Conservation (phyloP, 2,797 vertebrate species). For the Manis pentadactyla region DNA sequence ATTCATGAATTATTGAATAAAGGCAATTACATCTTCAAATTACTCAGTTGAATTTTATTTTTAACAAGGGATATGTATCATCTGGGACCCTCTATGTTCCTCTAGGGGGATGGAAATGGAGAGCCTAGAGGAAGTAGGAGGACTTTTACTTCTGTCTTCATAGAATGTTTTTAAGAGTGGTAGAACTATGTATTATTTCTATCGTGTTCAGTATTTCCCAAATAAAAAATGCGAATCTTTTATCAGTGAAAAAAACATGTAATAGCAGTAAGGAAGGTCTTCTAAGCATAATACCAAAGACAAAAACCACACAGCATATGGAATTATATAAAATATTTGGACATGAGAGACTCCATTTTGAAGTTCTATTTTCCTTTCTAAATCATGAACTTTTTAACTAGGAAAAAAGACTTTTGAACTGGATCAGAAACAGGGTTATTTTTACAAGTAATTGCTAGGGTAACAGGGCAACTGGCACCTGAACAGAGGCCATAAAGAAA, state of each 20-base stretch:
- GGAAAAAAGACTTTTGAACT: too few species aligned
- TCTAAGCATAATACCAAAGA: not conserved
- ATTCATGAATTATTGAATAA: not conserved
- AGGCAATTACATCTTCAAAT: not conserved
- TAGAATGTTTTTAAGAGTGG: not conserved
- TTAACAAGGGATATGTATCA: not conserved
- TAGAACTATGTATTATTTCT: not conserved
- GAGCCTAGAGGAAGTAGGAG: not conserved
- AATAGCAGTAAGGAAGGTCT: not conserved
- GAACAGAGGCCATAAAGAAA: too few species aligned
- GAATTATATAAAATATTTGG: not conserved
- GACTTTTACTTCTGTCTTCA: not conserved
- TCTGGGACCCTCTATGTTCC: not conserved
- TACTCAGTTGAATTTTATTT: not conserved
- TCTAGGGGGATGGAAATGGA: not conserved
- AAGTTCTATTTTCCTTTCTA: too few species aligned
- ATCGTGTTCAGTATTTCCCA: slow-evolving; percentile 11
- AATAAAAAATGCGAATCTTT: not conserved
- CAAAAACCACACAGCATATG: not conserved
- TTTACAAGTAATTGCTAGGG: too few species aligned
- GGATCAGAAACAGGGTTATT: too few species aligned
- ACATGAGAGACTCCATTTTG: too few species aligned
- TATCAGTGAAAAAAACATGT: not conserved
- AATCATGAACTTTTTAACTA: too few species aligned
- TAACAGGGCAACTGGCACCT: too few species aligned